Base-by-base conservation (phyloP, 1,140 invertebrate genomes). In the Trichonephila clavata region DNA sequence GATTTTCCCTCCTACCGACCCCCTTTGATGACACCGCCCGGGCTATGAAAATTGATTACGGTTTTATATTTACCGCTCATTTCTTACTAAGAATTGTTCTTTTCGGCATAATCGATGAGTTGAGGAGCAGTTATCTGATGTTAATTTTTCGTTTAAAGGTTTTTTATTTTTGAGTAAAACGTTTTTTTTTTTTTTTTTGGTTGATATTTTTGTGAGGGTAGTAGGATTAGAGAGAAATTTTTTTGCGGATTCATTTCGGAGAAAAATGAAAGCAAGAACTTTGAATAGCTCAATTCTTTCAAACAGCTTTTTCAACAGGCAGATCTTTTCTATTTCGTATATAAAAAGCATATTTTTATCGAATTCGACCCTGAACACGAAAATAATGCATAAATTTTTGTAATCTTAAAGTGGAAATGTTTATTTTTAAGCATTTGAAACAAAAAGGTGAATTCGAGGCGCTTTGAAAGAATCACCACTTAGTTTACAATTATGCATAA, bases 21-120 rank as follows among this genome's bases (percentile, higher is more conserved):
- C 50, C 61, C 24, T 87, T 87, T 87, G 86, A 87, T 43, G 86
- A 63, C 81, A 59, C 39, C 81, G 81, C 20, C 71, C 20, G 60
- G 21, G 16, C 86, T 63, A 87, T 63, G 60, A 39, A 87, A 63
- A 63, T 87, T 63, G 86, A 63, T 87, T 87, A 21, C 20, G 20
- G 60, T 63, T 63, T 63, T 21, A 77, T 32, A 63, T 39, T 63
- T 61, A 16, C 61, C n/a, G 59, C 61, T 39, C 81, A 20, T 32
- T 77, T 32, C 14, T 50, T 50, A 0, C 50, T 50, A 50, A 7
- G 50, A 7, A 50, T 50, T 50, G 10, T 50, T 50, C 50, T 50
- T 57, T 18, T 20, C 20, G 14, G 4, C 20, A 84, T 50, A 39
- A 77, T 8, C 14, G 20, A 63, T 63, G 18, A 63, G 3, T 20